Percentiles rank a stretch among this genome's conserved stretches.
These are phyloP conservation scores for Chymomyza amoena DNA, from an alignment of 2,888 invertebrate species.

Conservation along the genomic window DNA sequence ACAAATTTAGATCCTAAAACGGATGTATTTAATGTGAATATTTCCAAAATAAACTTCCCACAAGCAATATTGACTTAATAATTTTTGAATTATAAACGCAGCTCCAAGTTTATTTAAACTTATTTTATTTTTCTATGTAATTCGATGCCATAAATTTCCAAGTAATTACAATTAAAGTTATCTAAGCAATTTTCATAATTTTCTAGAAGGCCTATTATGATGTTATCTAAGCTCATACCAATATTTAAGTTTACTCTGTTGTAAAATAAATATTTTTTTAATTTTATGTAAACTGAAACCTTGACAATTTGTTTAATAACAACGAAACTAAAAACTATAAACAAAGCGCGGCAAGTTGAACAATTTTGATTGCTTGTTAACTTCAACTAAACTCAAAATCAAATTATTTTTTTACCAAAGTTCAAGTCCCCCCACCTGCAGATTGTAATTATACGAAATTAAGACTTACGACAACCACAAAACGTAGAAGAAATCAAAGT, in stretches of 20 bases:
- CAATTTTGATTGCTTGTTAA: not conserved
- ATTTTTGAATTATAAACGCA: too few relatives aligned
- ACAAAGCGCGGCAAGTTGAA: not conserved
- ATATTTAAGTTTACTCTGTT: not conserved
- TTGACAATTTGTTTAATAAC: not conserved
- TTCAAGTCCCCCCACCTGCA: not conserved
- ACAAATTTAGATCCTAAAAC: too few relatives aligned
- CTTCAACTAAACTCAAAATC: not conserved
- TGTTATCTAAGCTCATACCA: not conserved
- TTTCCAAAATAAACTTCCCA: too few relatives aligned
- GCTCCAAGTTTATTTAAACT: not conserved
- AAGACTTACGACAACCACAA: not conserved
- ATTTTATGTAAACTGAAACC: not conserved
- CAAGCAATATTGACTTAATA: too few relatives aligned
- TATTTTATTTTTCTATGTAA: not conserved
- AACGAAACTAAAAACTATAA: not conserved
- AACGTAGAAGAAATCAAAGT: not conserved
- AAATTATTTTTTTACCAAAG: not conserved
- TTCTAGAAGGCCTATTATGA: not conserved
- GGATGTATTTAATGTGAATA: too few relatives aligned
- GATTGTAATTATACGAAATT: not conserved
- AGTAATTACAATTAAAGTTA: not conserved
- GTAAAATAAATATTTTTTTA: not conserved
- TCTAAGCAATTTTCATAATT: not conserved
- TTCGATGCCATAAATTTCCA: not conserved